These are phyloP conservation scores for Stenolophus ochropezus DNA, from an alignment of 2,888 invertebrate genomes.

Conservation along the genomic window DNA sequence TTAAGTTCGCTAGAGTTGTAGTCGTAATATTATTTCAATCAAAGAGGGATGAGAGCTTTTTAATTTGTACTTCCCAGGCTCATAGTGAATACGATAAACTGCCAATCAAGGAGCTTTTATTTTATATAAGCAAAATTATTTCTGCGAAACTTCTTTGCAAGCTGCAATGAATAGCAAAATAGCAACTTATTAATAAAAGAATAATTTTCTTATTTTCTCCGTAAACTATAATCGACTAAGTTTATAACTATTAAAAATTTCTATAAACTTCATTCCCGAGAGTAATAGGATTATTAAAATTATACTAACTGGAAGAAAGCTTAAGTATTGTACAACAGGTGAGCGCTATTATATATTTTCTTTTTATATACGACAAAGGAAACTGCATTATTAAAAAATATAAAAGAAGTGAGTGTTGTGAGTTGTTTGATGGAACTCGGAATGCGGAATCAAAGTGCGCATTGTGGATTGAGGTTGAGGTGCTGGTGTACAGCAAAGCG, in stretches of 20 bases:
- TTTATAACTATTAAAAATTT: background rate
- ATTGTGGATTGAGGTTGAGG: background rate
- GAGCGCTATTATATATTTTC: background rate
- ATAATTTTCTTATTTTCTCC: background rate
- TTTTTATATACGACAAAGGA: background rate
- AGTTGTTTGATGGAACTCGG: background rate
- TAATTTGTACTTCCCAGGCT: constrained; percentile 2
- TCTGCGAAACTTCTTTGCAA: no score
- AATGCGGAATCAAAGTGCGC: background rate
- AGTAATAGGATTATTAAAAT: background rate
- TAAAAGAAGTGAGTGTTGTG: background rate
- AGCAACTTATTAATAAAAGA: no score
- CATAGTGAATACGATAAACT: background rate
- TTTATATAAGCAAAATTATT: no score
- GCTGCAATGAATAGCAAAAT: no score
- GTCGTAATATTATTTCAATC: constrained; percentile 41
- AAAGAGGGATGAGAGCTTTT: constrained; percentile 11
- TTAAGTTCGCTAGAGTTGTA: background rate
- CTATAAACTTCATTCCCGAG: background rate
- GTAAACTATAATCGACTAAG: background rate
- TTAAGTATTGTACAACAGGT: background rate
- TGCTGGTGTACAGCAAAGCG: background rate
- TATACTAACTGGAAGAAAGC: background rate
- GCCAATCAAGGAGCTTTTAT: no score
- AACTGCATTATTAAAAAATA: background rate